Base-by-base conservation (phyloP, 2,797 vertebrate genomes). In the Artibeus lituratus region DNA sequence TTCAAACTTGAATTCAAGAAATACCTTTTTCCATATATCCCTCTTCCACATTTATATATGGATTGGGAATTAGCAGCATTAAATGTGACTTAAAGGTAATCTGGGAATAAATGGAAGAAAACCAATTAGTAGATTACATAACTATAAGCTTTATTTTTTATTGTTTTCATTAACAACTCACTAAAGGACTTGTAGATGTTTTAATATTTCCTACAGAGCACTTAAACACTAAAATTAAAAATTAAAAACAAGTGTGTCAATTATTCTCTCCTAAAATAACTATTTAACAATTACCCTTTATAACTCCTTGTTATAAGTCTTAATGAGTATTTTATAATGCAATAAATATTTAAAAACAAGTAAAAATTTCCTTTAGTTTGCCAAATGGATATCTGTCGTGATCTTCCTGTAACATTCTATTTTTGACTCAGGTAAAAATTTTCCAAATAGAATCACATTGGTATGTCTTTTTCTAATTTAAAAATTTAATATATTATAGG, bases 311-410 rank as follows among this genome's bases (percentile, higher is more conserved):
- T 53, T 93, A 21, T 84, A 94, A 74, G 39, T 70, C 49, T 37
- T 94, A 91, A 62, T 55, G 51, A 65, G 67, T 24, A 85, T 93
- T 49, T 76, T 55, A 57, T 49, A 88, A 74, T 72, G 55, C 18
- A 94, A 62, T 9, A 96, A 92, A 94, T 85, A 15, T 55, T n/a
- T n/a, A 93, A 70, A 11, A 95, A 12, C 24, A 91, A 96, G 90
- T 1, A 8, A 70, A 94, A 47, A 53, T 95, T 83, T 35, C 5
- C 12, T 49, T 88, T 94, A 92, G 24, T 32, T 81, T 97, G 94
- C 90, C 53, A 49, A 94, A 94, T 87, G 15, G 10, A 5, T 69
- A 59, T 78, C 19, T 70, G 81, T 26, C 24, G 0, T 87, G 19
- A 55, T 83, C 39, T 21, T 86, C 81, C 83, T 42, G 35, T 92